Evolutionary conservation across 2,113 vertebrate species (phyloP), one percentile per base, ranked within the genome.

Genomic region (Cyprinodon variegatus): DNA sequence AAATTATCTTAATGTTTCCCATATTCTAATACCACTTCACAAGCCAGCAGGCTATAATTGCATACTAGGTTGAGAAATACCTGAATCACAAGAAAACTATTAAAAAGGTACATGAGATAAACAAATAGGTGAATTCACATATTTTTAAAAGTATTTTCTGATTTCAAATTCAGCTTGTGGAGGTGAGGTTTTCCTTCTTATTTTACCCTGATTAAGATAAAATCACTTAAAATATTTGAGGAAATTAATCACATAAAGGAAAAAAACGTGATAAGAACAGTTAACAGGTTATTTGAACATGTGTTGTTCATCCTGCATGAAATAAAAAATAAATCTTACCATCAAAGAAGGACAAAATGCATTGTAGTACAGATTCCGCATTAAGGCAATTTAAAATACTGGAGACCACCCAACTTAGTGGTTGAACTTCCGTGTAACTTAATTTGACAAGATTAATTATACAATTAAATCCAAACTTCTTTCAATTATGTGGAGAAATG

Each of bases 361-460:
- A 91, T 92, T 92, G 83, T 88, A 76, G 78, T 87, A 91, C 91
- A 88, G 87, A 92, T 91, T 94, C 86, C 86, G 90, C 90, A 93
- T 94, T 93, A 94, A 93, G 89, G 87, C 89, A 89, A 92, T 94
- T 93, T 93, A 86, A 92, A 94, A 94, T 91, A 93, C 91, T 91
- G 91, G 87, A 92, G 87, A 89, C 89, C 87, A 79, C 85, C 86
- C 92, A 91, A 93, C 92, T 92, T 82, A 84, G 87, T 86, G 91
- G 90, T 91, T 90, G 83, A 83, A 92, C 92, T 91, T 93, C 91
- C 89, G 89, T 91, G 90, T 92, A 94, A 93, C 90, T 94, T 93
- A 91, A 94, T 93, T 94, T 82, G 89, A 94, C 92, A 94, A 94
- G 93, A 94, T 94, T 94, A 93, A 94, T 94, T 94, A 92, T 93